These are phyloP conservation scores for Melanotaenia maccullochi DNA, from an alignment of 2,797 vertebrate genomes.

Conservation along the genomic window DNA sequence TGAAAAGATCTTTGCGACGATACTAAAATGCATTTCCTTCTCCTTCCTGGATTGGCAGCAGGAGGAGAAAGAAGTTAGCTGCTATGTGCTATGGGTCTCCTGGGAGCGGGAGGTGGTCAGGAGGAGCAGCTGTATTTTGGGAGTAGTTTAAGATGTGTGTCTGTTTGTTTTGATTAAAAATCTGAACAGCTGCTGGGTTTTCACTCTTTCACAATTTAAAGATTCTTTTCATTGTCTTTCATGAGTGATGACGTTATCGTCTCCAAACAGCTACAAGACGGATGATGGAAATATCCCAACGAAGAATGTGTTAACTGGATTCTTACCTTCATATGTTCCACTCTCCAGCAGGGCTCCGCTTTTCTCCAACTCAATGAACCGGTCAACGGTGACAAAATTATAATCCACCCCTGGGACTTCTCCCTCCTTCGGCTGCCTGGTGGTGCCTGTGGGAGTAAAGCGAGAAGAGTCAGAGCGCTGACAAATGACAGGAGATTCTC, in stretches of 20 bases:
- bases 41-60: slow-evolving; percentile 33
- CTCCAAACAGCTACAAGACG: slow-evolving; percentile 44
- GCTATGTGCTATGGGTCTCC: slow-evolving; percentile 54
- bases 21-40: slow-evolving; percentile 65
- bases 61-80: slow-evolving; percentile 36
- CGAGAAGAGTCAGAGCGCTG: slow-evolving; percentile 35
- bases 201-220: slow-evolving; percentile 45
- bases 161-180: slow-evolving; percentile 65
- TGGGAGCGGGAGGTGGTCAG: slow-evolving; percentile 30
- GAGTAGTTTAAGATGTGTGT: slow-evolving; percentile 41
- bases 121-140: slow-evolving; percentile 26
- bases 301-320: slow-evolving; percentile 35
- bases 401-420: slow-evolving; percentile 99
- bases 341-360: slow-evolving; percentile 97
- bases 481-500: slow-evolving; percentile 26
- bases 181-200: slow-evolving; percentile 39
- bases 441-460: slow-evolving; percentile 88
- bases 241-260: slow-evolving; percentile 44
- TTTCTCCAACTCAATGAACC: slow-evolving; percentile 98
- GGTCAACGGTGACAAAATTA: slow-evolving; percentile 96
- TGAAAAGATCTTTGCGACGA: slow-evolving; percentile 52
- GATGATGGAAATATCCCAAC: slow-evolving; percentile 45
- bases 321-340: slow-evolving; percentile 98
- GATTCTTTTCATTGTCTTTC: slow-evolving; percentile 30
- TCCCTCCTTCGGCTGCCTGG: slow-evolving; percentile 98